A percentile compares a stretch with the other conserved stretches of the same genome.
phyloP scores from a whole-genome alignment of 2,113 vertebrate genomes.

The Rutilus rutilus region DNA sequence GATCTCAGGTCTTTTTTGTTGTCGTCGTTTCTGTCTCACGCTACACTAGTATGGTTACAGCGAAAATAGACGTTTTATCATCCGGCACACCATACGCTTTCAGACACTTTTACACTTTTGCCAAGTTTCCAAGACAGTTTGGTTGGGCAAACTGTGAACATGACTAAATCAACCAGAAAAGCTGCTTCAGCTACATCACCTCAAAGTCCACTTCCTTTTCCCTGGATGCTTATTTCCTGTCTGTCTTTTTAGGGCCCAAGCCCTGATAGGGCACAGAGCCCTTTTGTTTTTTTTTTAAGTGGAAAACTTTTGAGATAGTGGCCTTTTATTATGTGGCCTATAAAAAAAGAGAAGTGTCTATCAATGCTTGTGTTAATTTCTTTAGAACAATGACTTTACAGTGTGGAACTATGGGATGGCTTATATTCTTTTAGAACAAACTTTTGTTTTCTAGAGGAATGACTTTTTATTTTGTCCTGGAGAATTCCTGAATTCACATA shows the following conservation, averaged over 20 bases:
- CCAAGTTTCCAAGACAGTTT: slow-evolving; percentile 76
- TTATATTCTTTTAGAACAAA: slow-evolving; percentile 75
- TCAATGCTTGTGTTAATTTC: slow-evolving; percentile 56
- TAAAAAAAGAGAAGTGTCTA: slow-evolving; percentile 70
- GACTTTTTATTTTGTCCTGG: slow-evolving; percentile 59
- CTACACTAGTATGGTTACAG: slow-evolving; percentile 76
- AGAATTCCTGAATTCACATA: slow-evolving; percentile 75
- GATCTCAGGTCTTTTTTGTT: slow-evolving; percentile 91
- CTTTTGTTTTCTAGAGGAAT: slow-evolving; percentile 64
- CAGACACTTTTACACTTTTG: slow-evolving; percentile 65
- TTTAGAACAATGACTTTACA: slow-evolving; percentile 61
- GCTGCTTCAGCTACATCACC: slow-evolving; percentile 59
- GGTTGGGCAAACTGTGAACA: slow-evolving; percentile 84
- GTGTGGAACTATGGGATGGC: slow-evolving; percentile 60
- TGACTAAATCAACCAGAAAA: slow-evolving; percentile 52
- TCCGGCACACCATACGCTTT: slow-evolving; percentile 64
- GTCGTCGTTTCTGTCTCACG: slow-evolving; percentile 62
- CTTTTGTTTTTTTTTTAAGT: slow-evolving; percentile 68
- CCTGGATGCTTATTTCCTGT: slow-evolving; percentile 42
- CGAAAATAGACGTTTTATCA: slow-evolving; percentile 69
- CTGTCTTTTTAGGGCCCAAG: slow-evolving; percentile 8
- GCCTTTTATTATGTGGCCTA: slow-evolving; percentile 66
- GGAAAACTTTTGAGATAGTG: slow-evolving; percentile 75
- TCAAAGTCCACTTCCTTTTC: slow-evolving; percentile 50
- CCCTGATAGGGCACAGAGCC: no score